Evolutionary conservation across 2,797 vertebrate species (phyloP).

Genomic region (Meriones psammophilus): DNA sequence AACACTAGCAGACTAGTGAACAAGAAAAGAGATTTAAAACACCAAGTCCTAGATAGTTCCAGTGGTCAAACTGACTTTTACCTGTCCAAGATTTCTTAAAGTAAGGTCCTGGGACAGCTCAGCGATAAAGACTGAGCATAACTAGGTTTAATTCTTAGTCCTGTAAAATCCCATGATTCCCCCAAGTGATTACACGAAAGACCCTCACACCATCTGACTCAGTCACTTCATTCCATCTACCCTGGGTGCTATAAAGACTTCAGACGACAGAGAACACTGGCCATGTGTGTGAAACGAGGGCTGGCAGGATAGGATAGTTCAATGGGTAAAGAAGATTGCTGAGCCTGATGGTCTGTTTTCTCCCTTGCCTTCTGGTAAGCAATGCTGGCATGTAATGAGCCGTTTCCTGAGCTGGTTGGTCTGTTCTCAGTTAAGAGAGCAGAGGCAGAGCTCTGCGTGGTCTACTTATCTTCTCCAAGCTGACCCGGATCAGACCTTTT

Average conservation of each 20-base stretch:
- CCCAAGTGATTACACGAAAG: not conserved
- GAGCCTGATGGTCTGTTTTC: too few species aligned
- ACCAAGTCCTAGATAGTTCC: not conserved
- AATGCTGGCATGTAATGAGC: not conserved
- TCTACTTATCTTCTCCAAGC: not conserved
- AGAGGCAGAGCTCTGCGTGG: not conserved
- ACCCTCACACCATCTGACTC: not conserved
- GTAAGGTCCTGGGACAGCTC: not conserved
- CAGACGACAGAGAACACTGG: not conserved
- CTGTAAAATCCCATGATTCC: not conserved
- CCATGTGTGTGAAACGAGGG: too few species aligned
- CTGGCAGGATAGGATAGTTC: too few species aligned
- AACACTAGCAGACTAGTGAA: not conserved
- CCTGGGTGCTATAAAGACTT: not conserved
- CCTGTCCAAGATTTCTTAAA: not conserved
- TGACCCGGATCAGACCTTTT: not conserved
- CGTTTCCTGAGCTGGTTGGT: conserved; percentile 38
- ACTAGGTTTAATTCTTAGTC: not conserved
- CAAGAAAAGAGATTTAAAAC: not conserved
- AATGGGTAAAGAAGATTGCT: too few species aligned
- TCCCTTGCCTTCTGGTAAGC: not conserved
- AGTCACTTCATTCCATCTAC: not conserved
- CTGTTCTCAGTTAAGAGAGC: not conserved
- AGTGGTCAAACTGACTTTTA: not conserved
- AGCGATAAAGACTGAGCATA: not conserved